phyloP scores from a whole-genome alignment of 2,888 invertebrate species.

The Petrophora chlorosata region DNA sequence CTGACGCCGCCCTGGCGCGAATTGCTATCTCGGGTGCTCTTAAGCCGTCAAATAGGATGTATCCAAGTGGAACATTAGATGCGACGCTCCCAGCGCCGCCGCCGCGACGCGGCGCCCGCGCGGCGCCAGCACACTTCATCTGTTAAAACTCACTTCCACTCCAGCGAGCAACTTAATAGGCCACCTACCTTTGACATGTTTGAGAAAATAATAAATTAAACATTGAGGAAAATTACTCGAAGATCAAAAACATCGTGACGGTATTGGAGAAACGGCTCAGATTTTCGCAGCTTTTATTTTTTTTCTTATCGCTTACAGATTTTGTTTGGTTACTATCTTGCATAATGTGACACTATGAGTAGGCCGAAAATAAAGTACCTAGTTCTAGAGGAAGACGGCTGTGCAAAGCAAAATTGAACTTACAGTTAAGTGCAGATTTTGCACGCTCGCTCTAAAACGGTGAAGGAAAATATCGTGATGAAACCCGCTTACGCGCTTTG shows the following conservation, averaged over 20 bases:
- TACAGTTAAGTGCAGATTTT: too few species aligned
- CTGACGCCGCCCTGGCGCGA: constrained; percentile 49
- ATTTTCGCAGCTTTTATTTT: too few species aligned
- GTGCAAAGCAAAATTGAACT: too few species aligned
- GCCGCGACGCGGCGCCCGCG: too few species aligned
- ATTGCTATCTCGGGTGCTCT: constrained; percentile 61
- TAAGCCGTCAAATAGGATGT: constrained; percentile 68
- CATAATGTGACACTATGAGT: too few species aligned
- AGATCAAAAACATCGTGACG: constrained; percentile 26
- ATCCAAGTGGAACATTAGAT: constrained; percentile 62
- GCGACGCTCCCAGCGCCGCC: constrained; percentile 59
- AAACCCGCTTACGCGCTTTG: too few species aligned
- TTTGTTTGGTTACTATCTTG: too few species aligned
- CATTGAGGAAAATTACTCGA: constrained; percentile 32
- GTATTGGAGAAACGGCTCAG: constrained; percentile 11
- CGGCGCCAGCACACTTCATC: constrained; percentile 55
- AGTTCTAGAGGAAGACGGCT: too few species aligned
- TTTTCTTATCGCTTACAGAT: too few species aligned
- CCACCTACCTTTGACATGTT: constrained; percentile 43
- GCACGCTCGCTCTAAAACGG: too few species aligned
- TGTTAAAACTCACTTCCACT: constrained; percentile 53
- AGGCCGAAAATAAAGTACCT: too few species aligned
- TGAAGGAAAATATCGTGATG: too few species aligned
- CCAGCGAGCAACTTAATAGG: constrained; percentile 44
- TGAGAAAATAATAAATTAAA: constrained; percentile 44